These are phyloP conservation scores for Drosophila rubida DNA, from an alignment of 2,888 invertebrate genomes.

Conservation along the genomic window DNA sequence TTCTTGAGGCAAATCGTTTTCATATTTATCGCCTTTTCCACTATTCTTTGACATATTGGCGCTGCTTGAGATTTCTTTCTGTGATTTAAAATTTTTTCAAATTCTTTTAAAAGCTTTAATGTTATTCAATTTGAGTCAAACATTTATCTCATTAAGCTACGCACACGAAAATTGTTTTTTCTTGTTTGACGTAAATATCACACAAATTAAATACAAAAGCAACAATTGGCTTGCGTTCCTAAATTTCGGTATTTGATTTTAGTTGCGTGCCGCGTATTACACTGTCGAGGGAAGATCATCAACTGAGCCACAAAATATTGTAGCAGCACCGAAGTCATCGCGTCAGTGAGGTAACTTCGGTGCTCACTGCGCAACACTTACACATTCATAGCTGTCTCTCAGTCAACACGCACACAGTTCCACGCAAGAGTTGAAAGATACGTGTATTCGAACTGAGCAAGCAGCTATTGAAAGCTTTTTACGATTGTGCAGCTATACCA, in stretches of 20 bases:
- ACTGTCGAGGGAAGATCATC: constrained; percentile 83
- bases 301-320: constrained; percentile 74
- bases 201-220: constrained; percentile 32
- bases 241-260: constrained; percentile 1
- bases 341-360: constrained; percentile 51
- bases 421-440: constrained; percentile 47
- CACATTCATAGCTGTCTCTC: constrained; percentile 45
- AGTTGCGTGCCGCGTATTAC: constrained; percentile 65
- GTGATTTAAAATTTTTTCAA: constrained; percentile 5
- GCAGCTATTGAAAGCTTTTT: constrained; percentile 76
- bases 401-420: constrained; percentile 40
- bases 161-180: no score
- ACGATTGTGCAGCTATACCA: constrained; percentile 32
- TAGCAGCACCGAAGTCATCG: constrained; percentile 33
- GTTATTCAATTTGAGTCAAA: not conserved
- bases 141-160: no score
- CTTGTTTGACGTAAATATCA: constrained; percentile 25
- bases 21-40: constrained; percentile 65
- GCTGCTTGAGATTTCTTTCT: constrained; percentile 19
- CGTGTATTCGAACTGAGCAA: constrained; percentile 27
- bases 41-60: constrained; percentile 81
- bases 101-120: not conserved
- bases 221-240: constrained; percentile 17
- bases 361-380: constrained; percentile 58
- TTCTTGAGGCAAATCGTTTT: constrained; percentile 80